phyloP scores from a whole-genome alignment of 1,140 invertebrate species.

The Telenomus remus region DNA sequence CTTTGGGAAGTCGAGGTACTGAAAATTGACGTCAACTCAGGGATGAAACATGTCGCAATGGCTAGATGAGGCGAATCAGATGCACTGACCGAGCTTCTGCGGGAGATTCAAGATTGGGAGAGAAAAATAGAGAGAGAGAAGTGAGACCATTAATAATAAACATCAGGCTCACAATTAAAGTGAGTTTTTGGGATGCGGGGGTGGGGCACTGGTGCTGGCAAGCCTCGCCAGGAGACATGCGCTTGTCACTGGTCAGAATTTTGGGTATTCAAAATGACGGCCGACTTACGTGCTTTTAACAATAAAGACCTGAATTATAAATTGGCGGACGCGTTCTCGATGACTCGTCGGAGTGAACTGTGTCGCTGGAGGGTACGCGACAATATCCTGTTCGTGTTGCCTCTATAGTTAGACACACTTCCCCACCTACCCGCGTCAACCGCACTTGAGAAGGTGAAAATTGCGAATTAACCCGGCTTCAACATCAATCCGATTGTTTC shows the following conservation, averaged over 20 bases:
- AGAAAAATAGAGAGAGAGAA: not conserved
- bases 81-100: constrained; percentile 4
- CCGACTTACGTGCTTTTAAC: constrained; percentile 53
- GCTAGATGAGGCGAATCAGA: constrained; percentile 5
- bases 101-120: not conserved
- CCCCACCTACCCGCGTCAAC: constrained; percentile 59
- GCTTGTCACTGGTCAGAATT: constrained; percentile 27
- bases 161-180: not conserved
- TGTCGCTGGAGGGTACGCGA: constrained; percentile 69
- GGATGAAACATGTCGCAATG: constrained; percentile 13
- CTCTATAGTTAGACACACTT: constrained; percentile 73
- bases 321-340: constrained; percentile 65
- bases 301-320: constrained; percentile 41
- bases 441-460: constrained; percentile 40
- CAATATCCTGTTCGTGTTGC: constrained; percentile 69
- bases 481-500: constrained; percentile 28
- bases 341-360: constrained; percentile 72
- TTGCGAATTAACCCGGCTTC: constrained; percentile 25
- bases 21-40: constrained; percentile 7
- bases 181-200: not conserved
- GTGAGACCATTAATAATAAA: not conserved
- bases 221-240: constrained; percentile 22
- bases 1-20: not conserved
- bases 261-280: constrained; percentile 25
- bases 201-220: constrained; percentile 16